Evolutionary conservation across 1,140 invertebrate genomes (phyloP).

Genomic region (Nixonia krombeini): DNA sequence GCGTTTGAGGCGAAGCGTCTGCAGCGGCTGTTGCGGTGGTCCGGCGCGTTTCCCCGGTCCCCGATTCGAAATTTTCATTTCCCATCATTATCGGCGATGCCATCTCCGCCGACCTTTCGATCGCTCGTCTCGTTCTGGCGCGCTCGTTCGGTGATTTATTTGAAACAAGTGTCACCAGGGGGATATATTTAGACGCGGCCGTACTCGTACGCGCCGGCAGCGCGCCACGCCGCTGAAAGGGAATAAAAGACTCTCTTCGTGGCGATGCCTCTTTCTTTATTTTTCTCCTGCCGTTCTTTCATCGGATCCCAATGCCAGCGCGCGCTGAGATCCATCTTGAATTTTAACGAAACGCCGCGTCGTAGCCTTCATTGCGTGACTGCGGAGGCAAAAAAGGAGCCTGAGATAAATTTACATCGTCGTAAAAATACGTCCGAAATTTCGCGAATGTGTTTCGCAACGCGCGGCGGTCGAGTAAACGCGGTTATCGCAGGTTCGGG

Average conservation of each 20-base stretch:
- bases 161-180: constrained; percentile 64
- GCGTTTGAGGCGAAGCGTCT: constrained; percentile 20
- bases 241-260: constrained; percentile 25
- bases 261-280: constrained; percentile 10
- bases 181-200: constrained; percentile 47
- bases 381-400: constrained; percentile 28
- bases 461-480: constrained; percentile 37
- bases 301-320: constrained; percentile 8
- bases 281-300: constrained; percentile 36
- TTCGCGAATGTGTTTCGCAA: constrained; percentile 25
- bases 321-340: constrained; percentile 22
- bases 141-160: constrained; percentile 58
- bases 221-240: constrained; percentile 27
- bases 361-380: constrained; percentile 33
- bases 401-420: constrained; percentile 45
- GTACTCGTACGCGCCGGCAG: constrained; percentile 21
- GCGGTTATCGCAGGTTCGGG: constrained; percentile 32
- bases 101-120: constrained; percentile 16
- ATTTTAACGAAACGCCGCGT: constrained; percentile 9
- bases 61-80: constrained; percentile 11
- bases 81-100: constrained; percentile 16
- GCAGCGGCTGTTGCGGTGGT: background rate
- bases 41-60: too few relatives aligned
- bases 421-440: constrained; percentile 45
- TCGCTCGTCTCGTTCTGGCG: constrained; percentile 24